These are phyloP conservation scores for Odontocerum albicorne DNA, from an alignment of 2,888 invertebrate genomes.

Conservation along the genomic window DNA sequence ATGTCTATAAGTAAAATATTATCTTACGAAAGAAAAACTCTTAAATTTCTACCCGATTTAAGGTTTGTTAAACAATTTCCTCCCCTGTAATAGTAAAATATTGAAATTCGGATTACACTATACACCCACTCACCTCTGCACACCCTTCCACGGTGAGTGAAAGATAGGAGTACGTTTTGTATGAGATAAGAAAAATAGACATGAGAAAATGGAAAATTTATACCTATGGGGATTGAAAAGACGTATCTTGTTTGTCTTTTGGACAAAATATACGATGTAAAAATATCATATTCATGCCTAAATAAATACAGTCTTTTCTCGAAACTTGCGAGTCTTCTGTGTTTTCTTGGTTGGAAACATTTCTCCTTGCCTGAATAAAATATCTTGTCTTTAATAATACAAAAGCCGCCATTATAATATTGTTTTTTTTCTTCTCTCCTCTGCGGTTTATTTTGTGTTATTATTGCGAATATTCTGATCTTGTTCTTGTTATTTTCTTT, in stretches of 20 bases:
- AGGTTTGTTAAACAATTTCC: too few relatives aligned
- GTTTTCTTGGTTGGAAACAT: conserved; percentile 11
- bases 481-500: too few relatives aligned
- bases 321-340: conserved; percentile 23
- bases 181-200: conserved; percentile 35
- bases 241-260: conserved; percentile 37
- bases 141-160: conserved; percentile 27
- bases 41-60: too few relatives aligned
- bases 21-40: too few relatives aligned
- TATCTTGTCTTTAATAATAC: conserved; percentile 19
- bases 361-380: conserved; percentile 17
- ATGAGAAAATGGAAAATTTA: conserved; percentile 36
- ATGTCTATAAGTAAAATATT: too few relatives aligned
- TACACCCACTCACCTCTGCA: conserved; percentile 26
- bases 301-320: conserved; percentile 28
- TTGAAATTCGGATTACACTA: conserved; percentile 12
- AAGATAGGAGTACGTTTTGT: conserved; percentile 34
- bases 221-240: conserved; percentile 36
- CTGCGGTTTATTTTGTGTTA: conserved; percentile 1
- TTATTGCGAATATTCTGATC: conserved; percentile 14
- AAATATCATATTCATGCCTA: conserved; percentile 36
- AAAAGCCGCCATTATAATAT: conserved; percentile 16
- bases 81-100: too few relatives aligned
- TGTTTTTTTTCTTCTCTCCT: conserved; percentile 13
- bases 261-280: conserved; percentile 35